Base-by-base conservation (phyloP, 2,888 invertebrate genomes). In the Pheosia gnoma region DNA sequence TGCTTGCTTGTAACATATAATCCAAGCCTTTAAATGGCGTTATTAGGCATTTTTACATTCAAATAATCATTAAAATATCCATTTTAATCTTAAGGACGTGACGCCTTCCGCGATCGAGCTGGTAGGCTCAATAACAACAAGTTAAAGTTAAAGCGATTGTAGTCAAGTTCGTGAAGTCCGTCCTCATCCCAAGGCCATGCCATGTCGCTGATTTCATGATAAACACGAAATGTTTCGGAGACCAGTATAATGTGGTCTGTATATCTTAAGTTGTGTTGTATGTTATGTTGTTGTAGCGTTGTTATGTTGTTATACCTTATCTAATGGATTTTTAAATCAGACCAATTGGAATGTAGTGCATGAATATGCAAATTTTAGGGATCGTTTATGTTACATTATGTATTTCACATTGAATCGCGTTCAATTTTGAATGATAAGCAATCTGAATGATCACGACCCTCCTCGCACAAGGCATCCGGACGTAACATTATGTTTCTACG, bases 401-500 rank as follows among this genome's bases (percentile, higher is more conserved):
- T 25, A 25, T n/a, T 3, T 55, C 39, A 9, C 39, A 55, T 55
- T 55, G 39, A 39, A 7, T 39, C 39, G 55, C 55, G n/a, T 55
- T 39, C 55, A 13, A n/a, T 13, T 11, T 5, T 11, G 11, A 47
- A 38, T 54, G 71, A 69, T 69, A 64, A 64, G 41, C 56, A 39
- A 59, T 65, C 55, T 59, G 37, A 61, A 56, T 62, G 59, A 56
- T 57, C 36, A n/a, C 41, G 66, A 62, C 66, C 70, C 65, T 60
- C 66, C 38, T 37, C 3, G 11, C 54, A 70, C 62, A 64, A 67
- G 56, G 52, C 11, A 59, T 13, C 56, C 74, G 72, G 74, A 74
- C 64, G 43, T 60, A 56, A 45, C 63, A 68, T 68, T 74, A 67
- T 60, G 53, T 59, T 59, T 59, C 59, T 59, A 59, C 51, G 8